Evolutionary conservation across 2,797 vertebrate genomes (phyloP).

Genomic region (Acanthurus lineatus): DNA sequence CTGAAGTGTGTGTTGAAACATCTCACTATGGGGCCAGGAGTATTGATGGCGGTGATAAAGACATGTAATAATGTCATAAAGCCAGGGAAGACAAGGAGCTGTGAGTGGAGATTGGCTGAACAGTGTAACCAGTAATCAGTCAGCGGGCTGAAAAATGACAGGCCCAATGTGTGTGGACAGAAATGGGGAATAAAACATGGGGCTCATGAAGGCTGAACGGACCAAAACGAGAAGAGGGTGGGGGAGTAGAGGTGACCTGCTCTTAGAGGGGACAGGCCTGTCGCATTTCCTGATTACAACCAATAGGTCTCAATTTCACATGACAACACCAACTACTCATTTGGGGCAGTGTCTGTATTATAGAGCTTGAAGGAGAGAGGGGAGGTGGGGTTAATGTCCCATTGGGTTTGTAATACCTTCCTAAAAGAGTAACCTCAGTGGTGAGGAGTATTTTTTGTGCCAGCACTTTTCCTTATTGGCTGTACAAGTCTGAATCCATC

Average conservation of each 20-base stretch:
- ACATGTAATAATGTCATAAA: slow-evolving; percentile 81
- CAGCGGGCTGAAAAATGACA: slow-evolving; percentile 76
- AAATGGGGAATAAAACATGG: slow-evolving; percentile 77
- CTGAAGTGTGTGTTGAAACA: slow-evolving; percentile 52
- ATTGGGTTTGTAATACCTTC: slow-evolving; percentile 61
- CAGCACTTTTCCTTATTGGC: slow-evolving; percentile 36
- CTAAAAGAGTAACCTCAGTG: slow-evolving; percentile 58
- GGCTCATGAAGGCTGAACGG: slow-evolving; percentile 60
- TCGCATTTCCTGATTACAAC: slow-evolving; percentile 80
- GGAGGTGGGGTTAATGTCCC: slow-evolving; percentile 63
- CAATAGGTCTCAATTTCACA: slow-evolving; percentile 82
- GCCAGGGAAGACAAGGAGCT: slow-evolving; percentile 70
- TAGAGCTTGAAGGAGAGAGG: slow-evolving; percentile 49
- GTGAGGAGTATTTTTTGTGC: slow-evolving; percentile 49
- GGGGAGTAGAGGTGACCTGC: slow-evolving; percentile 72
- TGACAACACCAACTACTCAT: slow-evolving; percentile 79
- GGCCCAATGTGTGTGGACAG: slow-evolving; percentile 70
- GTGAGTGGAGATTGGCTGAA: slow-evolving; percentile 74
- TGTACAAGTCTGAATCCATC: slow-evolving; percentile 15
- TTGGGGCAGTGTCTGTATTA: slow-evolving; percentile 70
- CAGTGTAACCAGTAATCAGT: slow-evolving; percentile 78
- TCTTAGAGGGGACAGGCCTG: slow-evolving; percentile 64
- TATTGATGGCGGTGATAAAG: slow-evolving; percentile 84
- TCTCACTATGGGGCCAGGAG: slow-evolving; percentile 51
- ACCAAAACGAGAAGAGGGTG: slow-evolving; percentile 54